Evolutionary conservation across 2,113 vertebrate genomes (phyloP).

Genomic region (Engystomops pustulosus): DNA sequence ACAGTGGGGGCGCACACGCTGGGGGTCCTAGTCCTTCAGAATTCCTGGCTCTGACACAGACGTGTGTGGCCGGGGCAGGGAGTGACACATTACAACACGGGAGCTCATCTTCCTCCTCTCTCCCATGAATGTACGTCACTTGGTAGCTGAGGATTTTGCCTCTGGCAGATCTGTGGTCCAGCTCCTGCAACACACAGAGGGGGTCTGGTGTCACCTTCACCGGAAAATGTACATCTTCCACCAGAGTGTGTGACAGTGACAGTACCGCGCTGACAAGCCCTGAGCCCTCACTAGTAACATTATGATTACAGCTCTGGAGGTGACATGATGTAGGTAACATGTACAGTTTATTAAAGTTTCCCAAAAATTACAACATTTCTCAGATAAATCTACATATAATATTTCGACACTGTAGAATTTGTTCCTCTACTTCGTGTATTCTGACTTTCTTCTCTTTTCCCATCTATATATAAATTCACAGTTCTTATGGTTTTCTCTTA

Average conservation of each 20-base stretch:
- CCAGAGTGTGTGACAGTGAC: too few species aligned
- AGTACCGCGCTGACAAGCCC: too few species aligned
- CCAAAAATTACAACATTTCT: too few species aligned
- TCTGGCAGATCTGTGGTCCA: background rate
- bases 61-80: background rate
- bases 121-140: background rate
- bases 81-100: background rate
- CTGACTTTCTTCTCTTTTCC: too few species aligned
- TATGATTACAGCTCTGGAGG: background rate
- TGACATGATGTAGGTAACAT: too few species aligned
- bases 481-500: background rate
- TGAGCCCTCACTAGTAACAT: too few species aligned
- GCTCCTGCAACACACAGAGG: background rate
- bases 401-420: too few species aligned
- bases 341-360: too few species aligned
- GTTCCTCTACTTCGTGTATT: too few species aligned
- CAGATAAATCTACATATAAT: too few species aligned
- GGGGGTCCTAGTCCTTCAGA: background rate
- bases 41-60: conserved; percentile 39
- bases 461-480: too few species aligned
- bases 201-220: background rate
- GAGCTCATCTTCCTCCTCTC: background rate
- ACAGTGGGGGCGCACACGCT: background rate
- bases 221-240: too few species aligned
- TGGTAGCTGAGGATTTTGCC: conserved; percentile 3